Conservation (phyloP, 2,888 invertebrate species). For the Uloborus plumipes region DNA sequence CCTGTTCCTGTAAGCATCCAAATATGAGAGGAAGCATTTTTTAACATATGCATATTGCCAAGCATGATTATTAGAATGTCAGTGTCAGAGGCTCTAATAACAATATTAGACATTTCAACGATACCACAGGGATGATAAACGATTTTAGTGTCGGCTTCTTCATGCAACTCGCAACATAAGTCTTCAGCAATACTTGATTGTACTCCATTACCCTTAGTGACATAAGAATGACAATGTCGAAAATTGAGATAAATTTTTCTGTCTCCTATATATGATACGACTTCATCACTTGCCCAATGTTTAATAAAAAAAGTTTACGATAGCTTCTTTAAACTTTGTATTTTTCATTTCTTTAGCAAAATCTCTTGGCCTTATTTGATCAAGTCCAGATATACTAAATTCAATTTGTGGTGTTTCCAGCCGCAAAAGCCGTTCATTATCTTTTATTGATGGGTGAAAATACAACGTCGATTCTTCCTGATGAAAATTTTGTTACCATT, state of each 20-base stretch:
- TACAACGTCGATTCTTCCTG: neutral
- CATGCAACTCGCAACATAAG: too few relatives aligned
- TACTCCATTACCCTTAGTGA: neutral
- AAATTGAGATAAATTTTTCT: neutral
- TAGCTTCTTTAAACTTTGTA: neutral
- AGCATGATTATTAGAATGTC: constrained; percentile 1
- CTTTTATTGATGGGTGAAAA: neutral
- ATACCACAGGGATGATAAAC: neutral
- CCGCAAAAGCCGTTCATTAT: neutral
- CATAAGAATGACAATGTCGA: neutral
- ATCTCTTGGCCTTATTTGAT: neutral
- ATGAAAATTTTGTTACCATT: neutral
- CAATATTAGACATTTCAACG: neutral
- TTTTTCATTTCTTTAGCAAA: neutral
- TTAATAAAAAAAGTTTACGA: neutral
- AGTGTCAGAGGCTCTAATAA: constrained; percentile 6
- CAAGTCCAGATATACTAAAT: neutral
- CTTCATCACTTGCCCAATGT: neutral
- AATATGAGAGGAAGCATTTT: constrained; percentile 2
- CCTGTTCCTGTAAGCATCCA: constrained; percentile 4
- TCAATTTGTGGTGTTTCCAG: neutral
- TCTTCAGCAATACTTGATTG: too few relatives aligned
- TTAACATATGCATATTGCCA: neutral
- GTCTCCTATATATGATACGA: neutral
- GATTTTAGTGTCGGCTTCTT: neutral